These are phyloP conservation scores for Drosophila jambulina DNA, from an alignment of 1,140 invertebrate genomes.

Conservation along the genomic window DNA sequence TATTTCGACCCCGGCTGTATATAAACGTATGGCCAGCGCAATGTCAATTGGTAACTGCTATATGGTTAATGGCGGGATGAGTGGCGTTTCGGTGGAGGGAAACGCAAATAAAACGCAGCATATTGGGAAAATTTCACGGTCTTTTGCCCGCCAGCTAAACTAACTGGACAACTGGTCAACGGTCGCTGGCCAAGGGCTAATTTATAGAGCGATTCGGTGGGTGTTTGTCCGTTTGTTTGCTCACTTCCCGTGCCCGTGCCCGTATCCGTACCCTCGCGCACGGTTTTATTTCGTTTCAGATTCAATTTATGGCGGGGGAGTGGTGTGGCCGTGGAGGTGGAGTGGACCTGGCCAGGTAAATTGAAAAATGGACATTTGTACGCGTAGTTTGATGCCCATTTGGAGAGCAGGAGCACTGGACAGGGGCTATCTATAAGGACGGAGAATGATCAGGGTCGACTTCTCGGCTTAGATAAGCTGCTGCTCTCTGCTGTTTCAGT, in stretches of 20 bases:
- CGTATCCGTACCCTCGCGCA: conserved; percentile 3
- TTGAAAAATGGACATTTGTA: conserved; percentile 78
- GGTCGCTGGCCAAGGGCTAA: conserved; percentile 70
- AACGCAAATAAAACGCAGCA: conserved; percentile 65
- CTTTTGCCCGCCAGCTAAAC: conserved; percentile 66
- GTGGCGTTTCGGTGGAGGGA: conserved; percentile 19
- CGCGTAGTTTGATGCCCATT: conserved; percentile 70
- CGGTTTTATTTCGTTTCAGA: conserved; percentile 52
- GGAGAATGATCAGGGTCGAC: conserved; percentile 57
- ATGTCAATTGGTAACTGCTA: conserved; percentile 44
- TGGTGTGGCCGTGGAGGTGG: not conserved
- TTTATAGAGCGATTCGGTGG: conserved; percentile 77
- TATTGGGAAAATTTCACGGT: conserved; percentile 83
- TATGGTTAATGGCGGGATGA: conserved; percentile 28
- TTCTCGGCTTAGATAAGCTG: conserved; percentile 78
- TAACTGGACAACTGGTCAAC: conserved; percentile 59
- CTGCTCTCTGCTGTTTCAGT: conserved; percentile 18
- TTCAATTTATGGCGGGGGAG: conserved; percentile 62
- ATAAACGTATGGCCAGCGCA: conserved; percentile 35
- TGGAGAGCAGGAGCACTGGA: conserved; percentile 18
- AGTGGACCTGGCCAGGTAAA: conserved; percentile 60
- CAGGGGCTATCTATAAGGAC: conserved; percentile 30
- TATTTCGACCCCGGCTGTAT: not conserved
- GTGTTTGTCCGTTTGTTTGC: conserved; percentile 64
- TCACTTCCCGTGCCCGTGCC: conserved; percentile 28